Percentiles rank a stretch among this genome's conserved stretches.
These are phyloP conservation scores for Byasa hedistus DNA, from an alignment of 2,888 invertebrate species.

Conservation along the genomic window DNA sequence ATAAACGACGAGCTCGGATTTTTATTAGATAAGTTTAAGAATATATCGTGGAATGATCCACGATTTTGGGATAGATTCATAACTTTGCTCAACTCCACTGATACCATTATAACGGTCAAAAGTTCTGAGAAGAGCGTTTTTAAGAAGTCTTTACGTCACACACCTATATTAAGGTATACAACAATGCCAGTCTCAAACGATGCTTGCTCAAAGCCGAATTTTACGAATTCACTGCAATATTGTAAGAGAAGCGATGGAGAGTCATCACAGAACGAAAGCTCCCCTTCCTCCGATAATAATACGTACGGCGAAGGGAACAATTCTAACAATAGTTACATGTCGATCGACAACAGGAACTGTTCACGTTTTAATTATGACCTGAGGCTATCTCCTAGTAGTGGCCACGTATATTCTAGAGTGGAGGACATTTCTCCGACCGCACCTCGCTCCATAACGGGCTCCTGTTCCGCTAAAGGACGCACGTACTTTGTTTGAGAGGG, in stretches of 20 bases:
- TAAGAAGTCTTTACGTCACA: constrained; percentile 73
- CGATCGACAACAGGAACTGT: constrained; percentile 80
- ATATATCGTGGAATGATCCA: constrained; percentile 87
- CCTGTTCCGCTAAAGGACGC: constrained; percentile 64
- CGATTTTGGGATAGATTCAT: constrained; percentile 92
- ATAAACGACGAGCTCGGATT: constrained; percentile 71
- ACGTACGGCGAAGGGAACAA: constrained; percentile 83
- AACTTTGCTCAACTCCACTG: constrained; percentile 86
- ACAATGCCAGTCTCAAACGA: constrained; percentile 79
- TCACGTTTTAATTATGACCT: constrained; percentile 79
- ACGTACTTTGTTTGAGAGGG: constrained; percentile 71
- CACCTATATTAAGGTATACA: constrained; percentile 76
- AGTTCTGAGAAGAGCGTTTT: constrained; percentile 72
- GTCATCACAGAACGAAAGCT: constrained; percentile 80
- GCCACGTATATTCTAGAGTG: constrained; percentile 78
- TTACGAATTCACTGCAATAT: constrained; percentile 72
- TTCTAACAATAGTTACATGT: constrained; percentile 85
- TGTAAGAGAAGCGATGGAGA: constrained; percentile 71
- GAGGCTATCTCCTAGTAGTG: constrained; percentile 73
- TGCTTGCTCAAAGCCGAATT: constrained; percentile 79
- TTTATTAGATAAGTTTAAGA: constrained; percentile 80
- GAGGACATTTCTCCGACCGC: constrained; percentile 73
- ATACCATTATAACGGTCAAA: constrained; percentile 75
- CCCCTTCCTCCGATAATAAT: constrained; percentile 77
- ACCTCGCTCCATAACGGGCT: constrained; percentile 63